phyloP scores from a whole-genome alignment of 2,888 invertebrate species.

The Ceraclea dissimilis region DNA sequence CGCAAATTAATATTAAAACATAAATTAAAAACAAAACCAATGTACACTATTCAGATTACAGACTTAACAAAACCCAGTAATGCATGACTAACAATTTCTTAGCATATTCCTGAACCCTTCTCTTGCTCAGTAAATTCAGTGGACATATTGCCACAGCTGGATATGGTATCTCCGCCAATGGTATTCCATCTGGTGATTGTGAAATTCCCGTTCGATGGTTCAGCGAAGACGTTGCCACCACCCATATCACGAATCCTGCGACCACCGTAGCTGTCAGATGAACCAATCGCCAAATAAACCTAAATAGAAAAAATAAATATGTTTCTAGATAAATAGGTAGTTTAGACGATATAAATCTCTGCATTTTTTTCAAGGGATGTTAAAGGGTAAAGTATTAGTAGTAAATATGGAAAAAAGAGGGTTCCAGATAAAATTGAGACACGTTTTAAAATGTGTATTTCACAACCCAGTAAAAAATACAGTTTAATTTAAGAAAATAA shows the following conservation, averaged over 20 bases:
- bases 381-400: neutral
- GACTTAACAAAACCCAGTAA: too few relatives aligned
- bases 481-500: too few relatives aligned
- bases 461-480: too few relatives aligned
- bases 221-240: slow-evolving; percentile 39
- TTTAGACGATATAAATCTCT: neutral
- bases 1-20: too few relatives aligned
- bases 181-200: slow-evolving; percentile 38
- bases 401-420: too few relatives aligned
- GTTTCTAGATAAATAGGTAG: too few relatives aligned
- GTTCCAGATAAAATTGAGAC: too few relatives aligned
- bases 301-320: slow-evolving; percentile 7
- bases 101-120: slow-evolving; percentile 30
- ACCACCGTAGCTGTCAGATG: slow-evolving; percentile 38
- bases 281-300: slow-evolving; percentile 37
- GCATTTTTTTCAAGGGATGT: neutral
- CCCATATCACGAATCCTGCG: slow-evolving; percentile 39
- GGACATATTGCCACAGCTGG: slow-evolving; percentile 46
- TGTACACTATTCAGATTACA: too few relatives aligned
- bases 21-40: too few relatives aligned
- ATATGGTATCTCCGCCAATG: slow-evolving; percentile 43
- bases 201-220: slow-evolving; percentile 36
- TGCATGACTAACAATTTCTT: neutral
- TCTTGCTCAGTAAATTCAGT: slow-evolving; percentile 44
- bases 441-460: too few relatives aligned